These are phyloP conservation scores for Spilarctia lutea DNA, from an alignment of 2,888 invertebrate genomes.

Conservation along the genomic window DNA sequence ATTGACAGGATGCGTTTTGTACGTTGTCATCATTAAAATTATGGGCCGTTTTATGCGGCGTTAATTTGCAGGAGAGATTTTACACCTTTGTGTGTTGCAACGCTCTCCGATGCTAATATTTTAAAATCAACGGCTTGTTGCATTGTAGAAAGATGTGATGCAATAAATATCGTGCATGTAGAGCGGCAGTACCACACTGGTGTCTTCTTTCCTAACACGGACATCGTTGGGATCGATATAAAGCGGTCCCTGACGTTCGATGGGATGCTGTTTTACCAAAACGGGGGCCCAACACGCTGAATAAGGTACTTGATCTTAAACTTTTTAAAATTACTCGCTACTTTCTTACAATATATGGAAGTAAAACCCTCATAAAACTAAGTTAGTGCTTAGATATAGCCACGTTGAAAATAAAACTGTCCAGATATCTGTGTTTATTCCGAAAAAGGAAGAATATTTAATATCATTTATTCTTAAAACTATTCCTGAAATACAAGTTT, in stretches of 20 bases:
- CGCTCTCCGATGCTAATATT: slow-evolving; percentile 36
- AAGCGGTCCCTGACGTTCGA: slow-evolving; percentile 56
- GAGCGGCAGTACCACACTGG: slow-evolving; percentile 57
- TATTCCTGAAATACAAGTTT: slow-evolving; percentile 34
- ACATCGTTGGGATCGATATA: slow-evolving; percentile 53
- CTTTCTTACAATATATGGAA: slow-evolving; percentile 47
- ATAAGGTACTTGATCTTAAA: slow-evolving; percentile 59
- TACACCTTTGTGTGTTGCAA: slow-evolving; percentile 28
- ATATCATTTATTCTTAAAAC: background rate
- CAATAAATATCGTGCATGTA: slow-evolving; percentile 57
- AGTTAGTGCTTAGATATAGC: background rate
- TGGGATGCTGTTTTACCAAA: slow-evolving; percentile 67
- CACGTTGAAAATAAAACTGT: background rate
- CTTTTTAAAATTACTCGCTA: slow-evolving; percentile 54
- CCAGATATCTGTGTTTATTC: background rate
- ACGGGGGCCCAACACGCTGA: slow-evolving; percentile 47
- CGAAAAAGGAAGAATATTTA: background rate
- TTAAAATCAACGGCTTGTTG: slow-evolving; percentile 27
- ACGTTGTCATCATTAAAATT: slow-evolving; percentile 62
- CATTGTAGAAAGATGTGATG: slow-evolving; percentile 40
- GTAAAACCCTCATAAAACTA: slow-evolving; percentile 25
- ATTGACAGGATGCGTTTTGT: slow-evolving; percentile 68
- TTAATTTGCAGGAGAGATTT: slow-evolving; percentile 53
- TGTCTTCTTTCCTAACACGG: slow-evolving; percentile 65
- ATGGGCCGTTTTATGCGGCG: slow-evolving; percentile 51